These are phyloP conservation scores for Conus ventricosus DNA, from an alignment of 1,140 invertebrate genomes.

Conservation along the genomic window DNA sequence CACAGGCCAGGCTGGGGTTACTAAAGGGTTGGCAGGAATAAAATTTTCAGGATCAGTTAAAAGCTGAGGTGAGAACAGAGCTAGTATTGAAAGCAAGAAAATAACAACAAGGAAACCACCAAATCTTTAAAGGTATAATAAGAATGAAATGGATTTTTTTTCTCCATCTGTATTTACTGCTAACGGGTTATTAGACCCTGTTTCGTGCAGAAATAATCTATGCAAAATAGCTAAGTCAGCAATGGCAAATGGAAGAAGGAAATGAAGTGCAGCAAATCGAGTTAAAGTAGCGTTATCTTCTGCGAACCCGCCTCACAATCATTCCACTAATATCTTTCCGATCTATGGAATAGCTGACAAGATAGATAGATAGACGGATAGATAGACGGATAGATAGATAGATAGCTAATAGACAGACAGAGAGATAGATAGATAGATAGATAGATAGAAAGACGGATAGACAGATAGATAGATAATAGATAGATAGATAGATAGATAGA, in stretches of 20 bases:
- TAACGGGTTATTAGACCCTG: not conserved
- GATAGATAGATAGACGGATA: no score
- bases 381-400: no score
- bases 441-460: no score
- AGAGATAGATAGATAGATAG: no score
- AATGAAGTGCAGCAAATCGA: conserved; percentile 9
- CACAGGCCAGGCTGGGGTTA: not conserved
- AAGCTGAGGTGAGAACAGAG: not conserved
- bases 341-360: conserved; percentile 81
- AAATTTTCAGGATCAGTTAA: conserved; percentile 13
- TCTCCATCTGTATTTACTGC: not conserved
- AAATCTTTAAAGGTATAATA: not conserved
- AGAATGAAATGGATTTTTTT: not conserved
- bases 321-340: conserved; percentile 52
- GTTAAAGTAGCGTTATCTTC: not conserved
- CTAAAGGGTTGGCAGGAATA: not conserved
- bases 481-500: no score
- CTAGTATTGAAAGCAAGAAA: not conserved
- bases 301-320: not conserved
- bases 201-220: not conserved
- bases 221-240: not conserved
- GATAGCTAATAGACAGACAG: no score
- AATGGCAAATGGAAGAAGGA: conserved; percentile 9
- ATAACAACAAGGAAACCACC: not conserved
- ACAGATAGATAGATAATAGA: no score